Percentiles rank a stretch among this genome's conserved stretches.
Conservation (phyloP, 2,888 invertebrate genomes). For the Heterodera filipjevi region DNA sequence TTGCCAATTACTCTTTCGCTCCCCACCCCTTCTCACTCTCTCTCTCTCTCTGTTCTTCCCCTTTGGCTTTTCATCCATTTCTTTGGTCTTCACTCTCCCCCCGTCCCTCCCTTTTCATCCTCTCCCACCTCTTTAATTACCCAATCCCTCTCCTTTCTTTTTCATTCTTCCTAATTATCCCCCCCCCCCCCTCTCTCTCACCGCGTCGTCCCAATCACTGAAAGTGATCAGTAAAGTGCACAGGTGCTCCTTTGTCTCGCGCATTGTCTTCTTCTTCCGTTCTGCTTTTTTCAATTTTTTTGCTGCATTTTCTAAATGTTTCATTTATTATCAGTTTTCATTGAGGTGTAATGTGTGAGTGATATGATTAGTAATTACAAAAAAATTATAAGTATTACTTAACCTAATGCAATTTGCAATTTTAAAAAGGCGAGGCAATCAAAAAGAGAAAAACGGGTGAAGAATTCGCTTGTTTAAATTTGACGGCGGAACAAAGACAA, state of each 20-base stretch:
- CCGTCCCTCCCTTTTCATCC: neutral
- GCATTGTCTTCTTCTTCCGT: constrained; percentile 13
- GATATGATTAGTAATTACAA: neutral
- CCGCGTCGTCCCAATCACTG: constrained; percentile 45
- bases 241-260: constrained; percentile 41
- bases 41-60: no score
- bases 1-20: no score
- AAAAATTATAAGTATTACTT: neutral
- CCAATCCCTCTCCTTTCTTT: neutral
- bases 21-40: no score
- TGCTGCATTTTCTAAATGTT: neutral
- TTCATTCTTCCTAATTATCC: neutral
- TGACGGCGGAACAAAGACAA: neutral
- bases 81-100: neutral
- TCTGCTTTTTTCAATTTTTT: neutral
- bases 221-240: constrained; percentile 50
- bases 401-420: neutral
- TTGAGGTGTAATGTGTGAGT: neutral
- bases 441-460: neutral
- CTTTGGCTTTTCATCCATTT: neutral
- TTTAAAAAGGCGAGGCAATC: neutral
- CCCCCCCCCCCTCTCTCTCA: constrained; percentile 28
- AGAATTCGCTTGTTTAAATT: no score
- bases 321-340: neutral
- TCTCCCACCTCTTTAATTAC: neutral